Evolutionary conservation across 2,888 invertebrate species (phyloP).

Genomic region (Phortica magna): DNA sequence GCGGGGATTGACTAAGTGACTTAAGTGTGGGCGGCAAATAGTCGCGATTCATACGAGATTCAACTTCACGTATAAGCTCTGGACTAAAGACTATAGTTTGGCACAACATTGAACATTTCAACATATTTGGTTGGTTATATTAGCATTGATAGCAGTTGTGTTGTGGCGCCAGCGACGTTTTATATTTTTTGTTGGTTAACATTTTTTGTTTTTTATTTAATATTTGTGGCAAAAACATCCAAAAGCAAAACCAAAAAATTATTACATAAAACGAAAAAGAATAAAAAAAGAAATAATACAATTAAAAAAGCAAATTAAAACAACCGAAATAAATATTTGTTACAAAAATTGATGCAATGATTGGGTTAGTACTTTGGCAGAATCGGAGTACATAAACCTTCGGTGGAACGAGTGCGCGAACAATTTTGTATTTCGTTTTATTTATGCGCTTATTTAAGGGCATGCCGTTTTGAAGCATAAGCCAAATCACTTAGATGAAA

Average conservation of each 20-base stretch:
- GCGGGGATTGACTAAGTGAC: slow-evolving; percentile 74
- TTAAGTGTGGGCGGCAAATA: slow-evolving; percentile 85
- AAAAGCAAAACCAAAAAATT: slow-evolving; percentile 61
- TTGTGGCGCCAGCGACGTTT: slow-evolving; percentile 41
- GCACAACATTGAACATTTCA: slow-evolving; percentile 1
- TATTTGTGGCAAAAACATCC: slow-evolving; percentile 61
- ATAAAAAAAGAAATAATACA: slow-evolving; percentile 51
- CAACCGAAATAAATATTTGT: neutral
- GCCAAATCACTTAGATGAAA: neutral
- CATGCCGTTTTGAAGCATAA: neutral
- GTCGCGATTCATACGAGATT: slow-evolving; percentile 90
- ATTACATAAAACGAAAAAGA: slow-evolving; percentile 33
- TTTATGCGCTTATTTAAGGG: too few relatives aligned
- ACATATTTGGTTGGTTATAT: neutral
- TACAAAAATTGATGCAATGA: neutral
- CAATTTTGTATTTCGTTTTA: too few relatives aligned
- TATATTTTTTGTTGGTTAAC: slow-evolving; percentile 41
- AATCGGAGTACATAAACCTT: too few relatives aligned
- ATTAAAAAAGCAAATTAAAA: slow-evolving; percentile 8
- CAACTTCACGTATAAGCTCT: slow-evolving; percentile 92
- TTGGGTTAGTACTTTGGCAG: too few relatives aligned
- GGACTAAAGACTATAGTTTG: slow-evolving; percentile 88
- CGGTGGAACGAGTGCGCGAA: too few relatives aligned
- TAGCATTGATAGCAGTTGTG: slow-evolving; percentile 1
- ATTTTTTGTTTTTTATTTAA: slow-evolving; percentile 49